A percentile compares a stretch with the other conserved stretches of the same genome.
These are phyloP conservation scores for Enteromius fasciolatus DNA, from an alignment of 2,797 vertebrate species.

Conservation along the genomic window DNA sequence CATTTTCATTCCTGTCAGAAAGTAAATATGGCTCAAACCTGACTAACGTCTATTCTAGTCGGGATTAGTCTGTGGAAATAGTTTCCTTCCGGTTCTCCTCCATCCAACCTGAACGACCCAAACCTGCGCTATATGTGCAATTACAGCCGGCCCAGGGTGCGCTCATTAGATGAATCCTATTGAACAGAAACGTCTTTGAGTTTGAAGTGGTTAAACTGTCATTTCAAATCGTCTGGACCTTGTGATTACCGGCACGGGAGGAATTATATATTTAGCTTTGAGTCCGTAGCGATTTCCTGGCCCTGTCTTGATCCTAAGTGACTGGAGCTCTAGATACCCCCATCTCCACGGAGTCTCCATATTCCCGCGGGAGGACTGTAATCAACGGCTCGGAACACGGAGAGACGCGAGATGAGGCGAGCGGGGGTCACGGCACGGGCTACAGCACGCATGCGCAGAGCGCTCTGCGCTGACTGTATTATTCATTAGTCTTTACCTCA, in stretches of 20 bases:
- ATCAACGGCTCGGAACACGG: slow-evolving; percentile 73
- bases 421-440: slow-evolving; percentile 2
- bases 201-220: slow-evolving; percentile 92
- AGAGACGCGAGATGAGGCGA: slow-evolving; percentile 43
- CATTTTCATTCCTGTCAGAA: background rate
- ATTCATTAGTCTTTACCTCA: slow-evolving; percentile 39
- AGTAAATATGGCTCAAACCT: background rate
- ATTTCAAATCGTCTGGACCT: slow-evolving; percentile 84
- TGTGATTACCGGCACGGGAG: slow-evolving; percentile 87
- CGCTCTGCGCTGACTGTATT: background rate
- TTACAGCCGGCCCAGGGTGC: slow-evolving; percentile 79
- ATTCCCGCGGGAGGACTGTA: slow-evolving; percentile 72
- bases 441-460: slow-evolving; percentile 5
- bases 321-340: slow-evolving; percentile 77
- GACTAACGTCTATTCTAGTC: slow-evolving; percentile 71
- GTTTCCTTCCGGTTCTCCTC: slow-evolving; percentile 84
- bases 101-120: slow-evolving; percentile 79
- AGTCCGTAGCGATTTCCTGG: slow-evolving; percentile 91
- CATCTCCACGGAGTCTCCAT: slow-evolving; percentile 74
- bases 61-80: slow-evolving; percentile 81
- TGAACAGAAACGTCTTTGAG: slow-evolving; percentile 80
- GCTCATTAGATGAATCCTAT: slow-evolving; percentile 76
- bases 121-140: slow-evolving; percentile 70
- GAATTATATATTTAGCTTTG: slow-evolving; percentile 87
- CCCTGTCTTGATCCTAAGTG: slow-evolving; percentile 84